These are phyloP conservation scores for Lycocorax pyrrhopterus DNA, from an alignment of 2,113 vertebrate species.

Conservation along the genomic window DNA sequence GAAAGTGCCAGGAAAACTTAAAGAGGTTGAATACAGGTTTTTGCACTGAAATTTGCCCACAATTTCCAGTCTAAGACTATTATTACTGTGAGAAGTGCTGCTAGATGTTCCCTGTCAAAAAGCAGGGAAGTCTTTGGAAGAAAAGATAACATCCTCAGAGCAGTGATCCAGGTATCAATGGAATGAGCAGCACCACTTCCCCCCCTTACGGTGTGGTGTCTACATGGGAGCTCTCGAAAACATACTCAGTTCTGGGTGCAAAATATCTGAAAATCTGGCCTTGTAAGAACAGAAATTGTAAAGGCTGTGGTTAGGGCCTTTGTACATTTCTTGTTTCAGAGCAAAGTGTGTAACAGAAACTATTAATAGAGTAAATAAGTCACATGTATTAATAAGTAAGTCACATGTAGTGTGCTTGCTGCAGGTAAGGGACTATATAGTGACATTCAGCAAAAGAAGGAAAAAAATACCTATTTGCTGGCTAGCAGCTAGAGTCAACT, in stretches of 20 bases:
- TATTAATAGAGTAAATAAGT: neutral
- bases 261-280: neutral
- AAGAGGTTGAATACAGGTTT: neutral
- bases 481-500: neutral
- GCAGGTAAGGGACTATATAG: neutral
- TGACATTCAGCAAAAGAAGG: neutral
- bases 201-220: neutral
- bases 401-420: neutral
- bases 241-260: neutral
- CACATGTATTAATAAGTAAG: neutral
- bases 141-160: neutral
- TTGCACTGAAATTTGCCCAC: neutral
- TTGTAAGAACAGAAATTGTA: neutral
- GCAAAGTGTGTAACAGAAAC: neutral
- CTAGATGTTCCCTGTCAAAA: neutral
- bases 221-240: neutral
- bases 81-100: neutral
- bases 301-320: neutral
- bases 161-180: neutral
- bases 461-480: neutral
- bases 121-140: neutral
- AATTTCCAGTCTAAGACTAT: neutral
- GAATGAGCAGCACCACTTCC: neutral
- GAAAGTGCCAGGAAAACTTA: neutral
- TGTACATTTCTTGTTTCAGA: neutral